phyloP scores from a whole-genome alignment of 2,797 vertebrate genomes.

The Peromyscus aztecus region DNA sequence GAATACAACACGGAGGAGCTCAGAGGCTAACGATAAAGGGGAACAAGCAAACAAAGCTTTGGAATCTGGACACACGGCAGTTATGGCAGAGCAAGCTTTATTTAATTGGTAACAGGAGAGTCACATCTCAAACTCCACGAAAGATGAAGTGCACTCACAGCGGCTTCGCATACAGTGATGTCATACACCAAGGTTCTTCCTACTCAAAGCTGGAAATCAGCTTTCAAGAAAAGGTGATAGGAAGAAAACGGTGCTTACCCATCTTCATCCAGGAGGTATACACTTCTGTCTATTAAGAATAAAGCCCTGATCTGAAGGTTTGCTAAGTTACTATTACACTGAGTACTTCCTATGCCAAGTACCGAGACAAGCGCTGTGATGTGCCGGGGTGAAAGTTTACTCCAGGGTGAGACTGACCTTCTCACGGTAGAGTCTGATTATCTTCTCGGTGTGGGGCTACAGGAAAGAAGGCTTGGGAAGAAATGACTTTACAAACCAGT shows the following conservation, averaged over 20 bases:
- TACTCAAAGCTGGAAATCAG: background rate
- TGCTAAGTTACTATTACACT: background rate
- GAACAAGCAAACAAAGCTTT: constrained; percentile 60
- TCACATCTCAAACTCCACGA: constrained; percentile 32
- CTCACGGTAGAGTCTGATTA: background rate
- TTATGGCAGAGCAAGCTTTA: constrained; percentile 77
- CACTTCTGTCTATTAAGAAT: constrained; percentile 18
- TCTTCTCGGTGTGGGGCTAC: background rate
- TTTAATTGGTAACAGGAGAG: constrained; percentile 69
- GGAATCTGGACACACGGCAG: constrained; percentile 76
- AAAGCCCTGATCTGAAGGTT: constrained; percentile 1
- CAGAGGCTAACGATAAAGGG: background rate
- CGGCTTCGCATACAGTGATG: constrained; percentile 54
- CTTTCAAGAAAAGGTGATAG: constrained; percentile 42
- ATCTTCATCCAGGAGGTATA: constrained; percentile 13
- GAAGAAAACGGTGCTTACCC: constrained; percentile 52
- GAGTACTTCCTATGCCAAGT: background rate
- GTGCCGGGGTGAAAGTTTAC: background rate
- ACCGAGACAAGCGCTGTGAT: background rate
- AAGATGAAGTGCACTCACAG: constrained; percentile 46
- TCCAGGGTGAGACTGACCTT: background rate
- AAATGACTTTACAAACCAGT: constrained; percentile 1
- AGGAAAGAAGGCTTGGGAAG: background rate
- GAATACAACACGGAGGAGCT: background rate
- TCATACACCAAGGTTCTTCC: constrained; percentile 48